Base-by-base conservation (phyloP, 2,113 vertebrate species). In the Pleuronectes platessa region DNA sequence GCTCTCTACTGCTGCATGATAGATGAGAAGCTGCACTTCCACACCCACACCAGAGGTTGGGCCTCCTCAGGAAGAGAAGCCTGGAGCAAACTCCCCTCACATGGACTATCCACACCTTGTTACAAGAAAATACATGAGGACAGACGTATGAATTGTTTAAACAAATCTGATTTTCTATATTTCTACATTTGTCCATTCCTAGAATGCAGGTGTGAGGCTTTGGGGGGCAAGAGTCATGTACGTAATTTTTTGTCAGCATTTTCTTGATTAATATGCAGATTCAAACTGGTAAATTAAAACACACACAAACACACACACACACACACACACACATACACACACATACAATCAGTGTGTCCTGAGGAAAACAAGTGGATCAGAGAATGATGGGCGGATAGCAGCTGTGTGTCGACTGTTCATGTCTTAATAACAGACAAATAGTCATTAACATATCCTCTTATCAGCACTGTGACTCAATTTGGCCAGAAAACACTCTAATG, bases 361-460 rank as follows among this genome's bases (percentile, higher is more conserved):
- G 20, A 70, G 40, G 14, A 26, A 67, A 53, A 71, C 26, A 42
- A 71, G 35, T n/a, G 17, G 35, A 68, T 67, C 58, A 74, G 9
- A 62, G 45, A 23, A 54, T 45, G 64, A 74, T 58, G 65, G 68
- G 58, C 76, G 58, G 63, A 78, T 54, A 74, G 45, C 15, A 15
- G 24, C 61, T 35, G 27, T 24, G 47, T n/a, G 8, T 5, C 42
- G 21, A 77, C 68, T 71, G 68, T 61, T 74, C 66, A 37, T n/a
- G 24, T 75, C 45, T 84, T 84, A 69, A 76, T 31, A 70, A 37
- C 42, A 63, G 27, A 24, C 58, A 74, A 18, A 72, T 26, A 37
- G 55, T 24, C 45, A 78, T 86, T 85, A 83, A 59, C 74, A 86
- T 74, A 61, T 76, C 76, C 49, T 62, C 56, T 79, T 72, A 81